Evolutionary conservation across 2,888 invertebrate species (phyloP).

Genomic region (Athalia rosae): DNA sequence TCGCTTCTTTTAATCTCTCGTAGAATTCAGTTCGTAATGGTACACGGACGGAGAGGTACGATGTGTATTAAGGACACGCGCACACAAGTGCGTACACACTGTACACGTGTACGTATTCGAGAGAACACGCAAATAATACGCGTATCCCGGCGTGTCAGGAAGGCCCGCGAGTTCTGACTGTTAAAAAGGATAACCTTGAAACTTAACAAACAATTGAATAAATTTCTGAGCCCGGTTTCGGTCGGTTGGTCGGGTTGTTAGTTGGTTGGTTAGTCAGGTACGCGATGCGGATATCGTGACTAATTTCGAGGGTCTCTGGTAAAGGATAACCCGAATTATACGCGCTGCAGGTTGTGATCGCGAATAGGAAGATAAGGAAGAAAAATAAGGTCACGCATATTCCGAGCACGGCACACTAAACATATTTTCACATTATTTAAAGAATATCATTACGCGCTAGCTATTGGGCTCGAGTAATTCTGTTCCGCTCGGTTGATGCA

Average conservation of each 20-base stretch:
- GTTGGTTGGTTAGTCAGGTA: slow-evolving; percentile 4
- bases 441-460: slow-evolving; percentile 58
- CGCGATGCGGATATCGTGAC: slow-evolving; percentile 6
- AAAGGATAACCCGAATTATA: slow-evolving; percentile 56
- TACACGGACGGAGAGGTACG: background rate
- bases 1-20: background rate
- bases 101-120: too few relatives aligned
- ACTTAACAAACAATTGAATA: slow-evolving; percentile 26
- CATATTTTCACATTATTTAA: slow-evolving; percentile 49
- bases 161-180: background rate
- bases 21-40: background rate
- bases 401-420: slow-evolving; percentile 14
- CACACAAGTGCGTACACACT: too few relatives aligned
- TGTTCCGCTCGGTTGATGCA: background rate
- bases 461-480: slow-evolving; percentile 67
- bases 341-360: background rate
- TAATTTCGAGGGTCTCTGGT: background rate
- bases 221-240: background rate
- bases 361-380: background rate
- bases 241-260: background rate
- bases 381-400: slow-evolving; percentile 7
- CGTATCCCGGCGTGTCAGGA: too few relatives aligned
- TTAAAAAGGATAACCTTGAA: slow-evolving; percentile 17
- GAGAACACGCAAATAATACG: too few relatives aligned
- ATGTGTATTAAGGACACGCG: too few relatives aligned